Evolutionary conservation across 1,140 invertebrate species (phyloP).

Genomic region (Heliconius nattereri): DNA sequence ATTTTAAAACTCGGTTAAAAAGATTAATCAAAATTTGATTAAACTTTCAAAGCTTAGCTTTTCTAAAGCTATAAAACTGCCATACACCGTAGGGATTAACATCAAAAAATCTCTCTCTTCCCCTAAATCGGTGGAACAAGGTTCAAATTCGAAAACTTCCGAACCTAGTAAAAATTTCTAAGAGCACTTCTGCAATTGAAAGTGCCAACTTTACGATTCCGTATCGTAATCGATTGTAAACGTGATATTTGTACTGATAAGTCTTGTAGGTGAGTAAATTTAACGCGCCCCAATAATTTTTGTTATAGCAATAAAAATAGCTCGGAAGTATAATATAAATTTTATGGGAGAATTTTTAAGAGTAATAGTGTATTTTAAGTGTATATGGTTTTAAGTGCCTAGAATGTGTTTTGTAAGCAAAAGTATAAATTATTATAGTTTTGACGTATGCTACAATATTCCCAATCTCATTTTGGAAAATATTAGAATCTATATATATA

Average conservation of each 20-base stretch:
- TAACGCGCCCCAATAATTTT: conserved; percentile 35
- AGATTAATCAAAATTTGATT: not conserved
- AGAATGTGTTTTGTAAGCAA: not conserved
- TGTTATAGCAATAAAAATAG: conserved; percentile 17
- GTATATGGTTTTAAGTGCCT: not conserved
- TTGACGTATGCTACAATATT: not conserved
- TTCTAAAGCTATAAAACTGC: not conserved
- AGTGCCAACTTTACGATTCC: conserved; percentile 53
- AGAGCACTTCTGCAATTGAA: conserved; percentile 38
- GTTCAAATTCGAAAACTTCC: not conserved
- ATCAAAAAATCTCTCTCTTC: not conserved
- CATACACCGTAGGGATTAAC: not conserved
- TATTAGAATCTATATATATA: no score
- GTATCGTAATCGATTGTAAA: conserved; percentile 46
- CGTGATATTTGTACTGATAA: conserved; percentile 51
- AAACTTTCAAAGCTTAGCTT: not conserved
- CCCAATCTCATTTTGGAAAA: no score
- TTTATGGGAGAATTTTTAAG: not conserved
- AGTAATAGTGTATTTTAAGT: not conserved
- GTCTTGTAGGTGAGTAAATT: conserved; percentile 47
- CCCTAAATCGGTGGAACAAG: not conserved
- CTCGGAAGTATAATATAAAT: not conserved
- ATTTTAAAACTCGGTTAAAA: not conserved
- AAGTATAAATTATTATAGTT: not conserved
- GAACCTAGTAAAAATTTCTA: not conserved